Conservation (phyloP, 2,888 invertebrate genomes). For the Maniola hyperantus region DNA sequence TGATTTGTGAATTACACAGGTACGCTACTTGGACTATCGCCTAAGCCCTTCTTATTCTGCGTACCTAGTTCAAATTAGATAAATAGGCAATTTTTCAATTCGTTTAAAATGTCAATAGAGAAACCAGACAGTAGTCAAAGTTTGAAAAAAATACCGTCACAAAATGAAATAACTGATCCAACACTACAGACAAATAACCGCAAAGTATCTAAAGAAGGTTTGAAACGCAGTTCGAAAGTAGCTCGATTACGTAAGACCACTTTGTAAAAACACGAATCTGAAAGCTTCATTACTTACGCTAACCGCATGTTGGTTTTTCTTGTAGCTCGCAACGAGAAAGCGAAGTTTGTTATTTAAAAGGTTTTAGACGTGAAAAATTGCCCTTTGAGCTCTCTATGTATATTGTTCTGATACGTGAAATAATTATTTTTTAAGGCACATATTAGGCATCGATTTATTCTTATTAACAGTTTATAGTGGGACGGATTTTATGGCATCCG, state of each 20-base stretch:
- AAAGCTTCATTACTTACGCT: constrained; percentile 69
- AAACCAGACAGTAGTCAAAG: too few relatives aligned
- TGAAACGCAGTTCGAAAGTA: constrained; percentile 41
- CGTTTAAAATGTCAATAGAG: too few relatives aligned
- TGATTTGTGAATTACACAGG: too few relatives aligned
- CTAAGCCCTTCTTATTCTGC: too few relatives aligned
- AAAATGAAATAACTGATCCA: constrained; percentile 2
- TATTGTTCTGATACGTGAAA: constrained; percentile 49
- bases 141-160: not conserved
- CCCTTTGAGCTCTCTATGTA: constrained; percentile 58
- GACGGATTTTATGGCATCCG: too few relatives aligned
- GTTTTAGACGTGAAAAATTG: constrained; percentile 76
- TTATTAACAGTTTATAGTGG: too few relatives aligned
- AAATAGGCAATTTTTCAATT: too few relatives aligned
- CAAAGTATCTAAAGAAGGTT: constrained; percentile 37
- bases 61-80: too few relatives aligned
- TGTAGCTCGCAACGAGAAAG: constrained; percentile 53
- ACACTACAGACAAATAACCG: constrained; percentile 25
- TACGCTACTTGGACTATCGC: too few relatives aligned
- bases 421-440: constrained; percentile 21
- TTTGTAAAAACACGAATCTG: constrained; percentile 67
- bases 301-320: constrained; percentile 62
- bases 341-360: constrained; percentile 79
- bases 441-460: not conserved
- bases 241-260: constrained; percentile 45